Base-by-base conservation (phyloP, 2,888 invertebrate genomes). In the Mythimna loreyi region DNA sequence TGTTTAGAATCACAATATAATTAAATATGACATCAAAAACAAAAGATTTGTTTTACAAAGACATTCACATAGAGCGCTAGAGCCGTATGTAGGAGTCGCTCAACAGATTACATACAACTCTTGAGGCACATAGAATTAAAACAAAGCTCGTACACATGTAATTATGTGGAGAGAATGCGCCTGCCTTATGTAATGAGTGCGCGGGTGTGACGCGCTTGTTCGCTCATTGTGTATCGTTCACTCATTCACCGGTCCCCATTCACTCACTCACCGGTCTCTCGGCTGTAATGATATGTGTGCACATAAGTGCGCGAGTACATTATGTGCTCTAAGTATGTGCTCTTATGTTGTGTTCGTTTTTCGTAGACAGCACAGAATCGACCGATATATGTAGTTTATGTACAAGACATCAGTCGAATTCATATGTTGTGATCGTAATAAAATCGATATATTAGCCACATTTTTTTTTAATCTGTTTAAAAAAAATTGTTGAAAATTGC, bases 111-210 rank as follows among this genome's bases (percentile, higher is more conserved):
- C 45, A 52, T 28, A 43, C 40, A 25, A 36, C 43, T 55, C 21
- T 45, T 23, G 25, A 25, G 21, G 36, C 28, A 80, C 9, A 68
- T 58, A 13, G 6, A 45, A 45, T 53, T 58, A 53, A 80, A 75
- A 62, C 77, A 81, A 76, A 47, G 43, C 80, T 45, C 21, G 21
- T 52, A 16, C 23, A 52, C 23, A 50, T 30, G 40, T 59, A 30
- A 59, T 50, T 21, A 80, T 47, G 45, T 75, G 11, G 9, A 40
- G 11, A 36, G 45, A 53, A 67, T 40, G 68, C 45, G 5, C 59
- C 33, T 47, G 57, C 57, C 25, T 13, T 50, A 58, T 36, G n/a
- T 70, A 68, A 23, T n/a, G 33, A 63, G 33, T 28, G 66, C 55
- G 67, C 6, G 59, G 59, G 75, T n/a, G 49, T 52, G 11, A 9